Evolutionary conservation across 1,140 invertebrate genomes (phyloP).

Genomic region (Metopolophium dirhodum): DNA sequence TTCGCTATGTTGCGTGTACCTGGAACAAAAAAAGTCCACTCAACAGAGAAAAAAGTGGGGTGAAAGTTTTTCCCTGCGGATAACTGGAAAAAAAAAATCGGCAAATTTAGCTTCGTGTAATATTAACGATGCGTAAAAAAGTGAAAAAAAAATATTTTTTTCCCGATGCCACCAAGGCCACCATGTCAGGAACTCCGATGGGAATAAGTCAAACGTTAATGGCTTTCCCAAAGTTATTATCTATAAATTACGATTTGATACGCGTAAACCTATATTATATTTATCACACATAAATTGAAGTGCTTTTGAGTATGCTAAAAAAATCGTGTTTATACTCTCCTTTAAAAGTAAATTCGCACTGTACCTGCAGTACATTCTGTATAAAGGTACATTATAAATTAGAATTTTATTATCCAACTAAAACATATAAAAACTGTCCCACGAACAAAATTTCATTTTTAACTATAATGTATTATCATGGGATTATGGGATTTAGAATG

Average conservation of each 20-base stretch:
- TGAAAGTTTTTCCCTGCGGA: conserved; percentile 54
- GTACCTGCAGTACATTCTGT: background rate
- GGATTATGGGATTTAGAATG: background rate
- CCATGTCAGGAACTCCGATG: conserved; percentile 17
- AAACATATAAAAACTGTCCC: background rate
- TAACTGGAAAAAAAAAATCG: conserved; percentile 41
- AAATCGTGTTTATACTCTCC: background rate
- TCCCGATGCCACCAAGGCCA: background rate
- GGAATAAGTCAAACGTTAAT: conserved; percentile 51
- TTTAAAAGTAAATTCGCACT: background rate
- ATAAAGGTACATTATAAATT: background rate
- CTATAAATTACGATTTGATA: conserved; percentile 39
- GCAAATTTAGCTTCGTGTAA: conserved; percentile 52
- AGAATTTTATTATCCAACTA: background rate
- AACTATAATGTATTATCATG: background rate
- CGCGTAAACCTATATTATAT: background rate
- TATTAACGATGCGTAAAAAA: conserved; percentile 54
- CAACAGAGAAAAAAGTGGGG: conserved; percentile 39
- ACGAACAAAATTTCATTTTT: background rate
- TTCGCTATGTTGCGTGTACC: conserved; percentile 46
- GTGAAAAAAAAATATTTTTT: conserved; percentile 31
- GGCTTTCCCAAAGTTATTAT: conserved; percentile 47
- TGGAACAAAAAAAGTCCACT: conserved; percentile 45
- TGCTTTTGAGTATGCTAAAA: background rate
- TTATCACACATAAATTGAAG: background rate